Evolutionary conservation across 2,888 invertebrate genomes (phyloP).

Genomic region (Drosophila kanekoi): DNA sequence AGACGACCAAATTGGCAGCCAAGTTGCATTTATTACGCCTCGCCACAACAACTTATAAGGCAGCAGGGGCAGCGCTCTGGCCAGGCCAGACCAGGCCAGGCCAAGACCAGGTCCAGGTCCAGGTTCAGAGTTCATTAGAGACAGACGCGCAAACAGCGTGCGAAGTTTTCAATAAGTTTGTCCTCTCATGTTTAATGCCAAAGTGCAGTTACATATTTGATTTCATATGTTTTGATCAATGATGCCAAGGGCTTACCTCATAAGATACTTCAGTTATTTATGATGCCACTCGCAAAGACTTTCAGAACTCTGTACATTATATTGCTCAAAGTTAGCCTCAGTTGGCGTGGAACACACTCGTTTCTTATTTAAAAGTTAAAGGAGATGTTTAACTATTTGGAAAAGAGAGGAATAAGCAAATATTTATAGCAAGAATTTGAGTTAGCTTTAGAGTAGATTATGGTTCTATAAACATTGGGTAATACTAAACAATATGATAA

Average conservation of each 20-base stretch:
- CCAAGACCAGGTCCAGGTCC: slow-evolving; percentile 15
- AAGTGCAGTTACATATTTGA: slow-evolving; percentile 47
- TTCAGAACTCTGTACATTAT: slow-evolving; percentile 6
- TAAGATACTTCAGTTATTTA: slow-evolving; percentile 21
- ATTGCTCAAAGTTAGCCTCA: slow-evolving; percentile 4
- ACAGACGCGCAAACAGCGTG: slow-evolving; percentile 25
- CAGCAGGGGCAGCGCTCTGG: slow-evolving; percentile 17
- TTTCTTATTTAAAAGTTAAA: neutral
- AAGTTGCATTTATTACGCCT: slow-evolving; percentile 58
- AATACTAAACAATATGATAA: no score
- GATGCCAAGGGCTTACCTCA: slow-evolving; percentile 23
- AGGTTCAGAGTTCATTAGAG: slow-evolving; percentile 62
- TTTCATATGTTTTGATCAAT: slow-evolving; percentile 55
- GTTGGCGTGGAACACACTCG: neutral
- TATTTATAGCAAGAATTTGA: no score
- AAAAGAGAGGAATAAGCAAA: no score
- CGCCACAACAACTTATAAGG: slow-evolving; percentile 50
- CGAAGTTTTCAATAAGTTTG: slow-evolving; percentile 48
- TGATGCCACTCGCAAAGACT: slow-evolving; percentile 3
- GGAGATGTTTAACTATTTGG: neutral
- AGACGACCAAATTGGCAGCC: slow-evolving; percentile 56
- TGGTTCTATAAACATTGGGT: no score
- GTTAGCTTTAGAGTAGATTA: no score
- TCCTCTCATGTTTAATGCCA: slow-evolving; percentile 44
- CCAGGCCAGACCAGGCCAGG: slow-evolving; percentile 2